Percentiles rank a stretch among this genome's conserved stretches.
These are phyloP conservation scores for Eulithis prunata DNA, from an alignment of 2,888 invertebrate species.

Conservation along the genomic window DNA sequence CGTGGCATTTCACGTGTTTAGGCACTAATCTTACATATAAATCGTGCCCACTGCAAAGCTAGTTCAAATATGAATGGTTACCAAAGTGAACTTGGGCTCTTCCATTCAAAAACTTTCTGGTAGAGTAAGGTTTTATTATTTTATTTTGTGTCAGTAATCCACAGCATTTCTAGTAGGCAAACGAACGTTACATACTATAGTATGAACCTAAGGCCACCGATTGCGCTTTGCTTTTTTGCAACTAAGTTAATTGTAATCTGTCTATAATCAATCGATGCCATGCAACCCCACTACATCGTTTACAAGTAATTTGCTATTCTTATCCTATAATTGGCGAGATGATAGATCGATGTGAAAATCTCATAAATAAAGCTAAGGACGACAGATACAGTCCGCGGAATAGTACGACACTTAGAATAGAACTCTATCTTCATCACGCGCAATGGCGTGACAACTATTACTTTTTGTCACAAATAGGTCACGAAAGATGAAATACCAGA, in stretches of 20 bases:
- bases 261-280: constrained; percentile 3
- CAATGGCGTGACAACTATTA: constrained; percentile 24
- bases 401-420: not conserved
- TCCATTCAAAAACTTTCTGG: not conserved
- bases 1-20: constrained; percentile 26
- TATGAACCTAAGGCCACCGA: not conserved
- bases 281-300: constrained; percentile 8
- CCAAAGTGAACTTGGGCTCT: not conserved
- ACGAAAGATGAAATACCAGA: not conserved
- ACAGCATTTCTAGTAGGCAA: too few species aligned
- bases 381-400: constrained; percentile 5
- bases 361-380: constrained; percentile 44
- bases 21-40: not conserved
- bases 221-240: constrained; percentile 3
- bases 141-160: too few species aligned
- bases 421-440: constrained; percentile 11
- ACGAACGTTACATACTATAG: too few species aligned
- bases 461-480: constrained; percentile 13
- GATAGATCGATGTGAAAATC: constrained; percentile 40
- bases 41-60: not conserved
- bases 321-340: constrained; percentile 21
- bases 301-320: constrained; percentile 15
- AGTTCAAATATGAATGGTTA: not conserved
- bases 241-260: not conserved
- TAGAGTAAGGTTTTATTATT: too few species aligned